A percentile compares a stretch with the other conserved stretches of the same genome.
Evolutionary conservation across 1,140 invertebrate species (phyloP).

Genomic region (Bathynomus jamesi): DNA sequence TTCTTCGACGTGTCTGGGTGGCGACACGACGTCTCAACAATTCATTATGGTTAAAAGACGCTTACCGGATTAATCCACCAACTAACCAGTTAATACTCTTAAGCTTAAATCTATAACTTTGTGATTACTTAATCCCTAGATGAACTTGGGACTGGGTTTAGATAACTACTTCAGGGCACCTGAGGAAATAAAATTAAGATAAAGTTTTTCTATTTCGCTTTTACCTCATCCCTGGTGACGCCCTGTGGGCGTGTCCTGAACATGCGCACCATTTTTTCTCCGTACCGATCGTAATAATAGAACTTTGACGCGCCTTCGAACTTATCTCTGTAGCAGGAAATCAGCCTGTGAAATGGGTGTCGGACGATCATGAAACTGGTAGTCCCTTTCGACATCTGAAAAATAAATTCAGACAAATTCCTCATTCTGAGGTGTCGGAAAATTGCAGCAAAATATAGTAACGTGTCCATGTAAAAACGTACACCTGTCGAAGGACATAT

Average conservation of each 20-base stretch:
- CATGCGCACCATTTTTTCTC: constrained; percentile 22
- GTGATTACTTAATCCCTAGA: not conserved
- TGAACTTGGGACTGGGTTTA: not conserved
- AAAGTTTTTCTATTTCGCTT: not conserved
- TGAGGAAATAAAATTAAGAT: not conserved
- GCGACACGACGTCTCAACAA: too few species aligned
- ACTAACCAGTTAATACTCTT: not conserved
- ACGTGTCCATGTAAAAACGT: not conserved
- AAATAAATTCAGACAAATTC: not conserved
- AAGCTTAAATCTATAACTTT: not conserved
- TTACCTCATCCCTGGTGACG: not conserved
- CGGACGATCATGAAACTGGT: constrained; percentile 28
- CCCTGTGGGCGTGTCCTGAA: constrained; percentile 12
- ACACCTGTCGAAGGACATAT: not conserved
- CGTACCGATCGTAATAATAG: constrained; percentile 23
- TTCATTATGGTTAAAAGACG: not conserved
- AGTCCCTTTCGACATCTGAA: constrained; percentile 1
- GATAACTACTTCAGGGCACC: not conserved
- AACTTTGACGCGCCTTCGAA: constrained; percentile 23
- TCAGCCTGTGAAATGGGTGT: constrained; percentile 33
- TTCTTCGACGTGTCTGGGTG: too few species aligned
- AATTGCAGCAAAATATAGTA: not conserved
- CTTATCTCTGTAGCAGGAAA: constrained; percentile 35
- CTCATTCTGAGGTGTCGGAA: not conserved
- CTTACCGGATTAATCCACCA: too few species aligned